Base-by-base conservation (phyloP, 2,888 invertebrate genomes). In the Yponomeuta sedellus region DNA sequence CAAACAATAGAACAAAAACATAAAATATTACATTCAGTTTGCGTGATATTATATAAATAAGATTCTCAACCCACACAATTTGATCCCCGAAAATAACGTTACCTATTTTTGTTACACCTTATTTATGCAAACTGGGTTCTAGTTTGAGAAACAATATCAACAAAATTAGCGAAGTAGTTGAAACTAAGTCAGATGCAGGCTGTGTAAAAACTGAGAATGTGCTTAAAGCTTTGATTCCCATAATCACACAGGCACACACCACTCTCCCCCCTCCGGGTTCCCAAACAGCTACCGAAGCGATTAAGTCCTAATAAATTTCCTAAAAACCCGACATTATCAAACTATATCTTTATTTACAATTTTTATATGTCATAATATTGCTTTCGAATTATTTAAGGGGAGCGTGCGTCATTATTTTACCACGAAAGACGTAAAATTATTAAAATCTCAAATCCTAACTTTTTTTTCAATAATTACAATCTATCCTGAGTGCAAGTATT, bases 321-420 rank as follows among this genome's bases (percentile, higher is more conserved):
- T 90, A 90, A 89, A 91, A 90, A 88, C 85, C 81, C 83, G 82
- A 86, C 84, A 86, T 86, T 91, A 91, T 79, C 89, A 91, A 91
- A 90, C 90, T 91, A 90, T 90, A 88, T 83, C 74, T 81, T 66
- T 86, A 86, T 90, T 85, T 89, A 90, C 88, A 88, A 52, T 52
- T 52, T 83, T 86, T 91, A 89, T 90, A 89, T 90, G 88, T 90
- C 90, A 83, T 89, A 88, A 82, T 91, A 91, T 91, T 91, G 91
- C 91, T 91, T 91, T 89, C 86, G 83, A 86, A 82, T 90, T 88
- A 87, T 85, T 81, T 65, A 86, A 80, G 89, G 89, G 90, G 90
- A 87, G 88, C 86, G 89, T 89, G 89, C 88, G 79, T 84, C 82
- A 75, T 85, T 75, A 39, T 39, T 65, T 44, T 80, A 83, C 78